These are phyloP conservation scores for Psephotus haematonotus DNA, from an alignment of 2,113 vertebrate genomes.

Conservation along the genomic window DNA sequence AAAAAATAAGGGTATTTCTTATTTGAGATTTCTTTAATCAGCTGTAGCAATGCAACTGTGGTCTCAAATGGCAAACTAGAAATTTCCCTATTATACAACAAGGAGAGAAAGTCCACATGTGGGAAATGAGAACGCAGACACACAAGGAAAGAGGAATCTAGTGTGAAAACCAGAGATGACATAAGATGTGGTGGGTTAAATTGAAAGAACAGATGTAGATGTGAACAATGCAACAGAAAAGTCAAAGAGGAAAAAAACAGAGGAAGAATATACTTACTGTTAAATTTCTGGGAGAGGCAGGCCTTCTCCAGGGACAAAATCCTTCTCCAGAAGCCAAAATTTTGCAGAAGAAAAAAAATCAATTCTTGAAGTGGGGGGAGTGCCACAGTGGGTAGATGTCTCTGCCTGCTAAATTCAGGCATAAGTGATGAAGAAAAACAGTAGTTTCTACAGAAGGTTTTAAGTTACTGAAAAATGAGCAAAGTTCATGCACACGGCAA, in stretches of 20 bases:
- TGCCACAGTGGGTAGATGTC: not conserved
- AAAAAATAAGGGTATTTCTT: not conserved
- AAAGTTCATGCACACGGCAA: not conserved
- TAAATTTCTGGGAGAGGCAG: not conserved
- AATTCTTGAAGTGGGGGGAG: fast-evolving
- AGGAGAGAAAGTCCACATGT: not conserved
- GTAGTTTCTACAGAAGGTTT: not conserved
- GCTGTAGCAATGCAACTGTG: not conserved
- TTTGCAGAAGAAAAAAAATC: not conserved
- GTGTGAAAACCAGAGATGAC: not conserved
- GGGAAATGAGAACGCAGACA: not conserved
- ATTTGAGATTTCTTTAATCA: not conserved
- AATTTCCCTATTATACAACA: not conserved
- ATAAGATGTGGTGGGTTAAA: not conserved
- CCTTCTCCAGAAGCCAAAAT: not conserved
- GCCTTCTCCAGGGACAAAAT: not conserved
- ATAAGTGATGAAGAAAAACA: not conserved
- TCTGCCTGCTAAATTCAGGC: not conserved
- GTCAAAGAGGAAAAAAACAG: not conserved
- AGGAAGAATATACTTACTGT: not conserved
- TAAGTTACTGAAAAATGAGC: not conserved
- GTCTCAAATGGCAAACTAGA: not conserved
- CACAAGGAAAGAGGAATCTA: not conserved
- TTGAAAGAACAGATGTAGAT: not conserved
- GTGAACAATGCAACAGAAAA: not conserved